Conservation (phyloP, 2,113 vertebrate genomes). For the Equus quagga region DNA sequence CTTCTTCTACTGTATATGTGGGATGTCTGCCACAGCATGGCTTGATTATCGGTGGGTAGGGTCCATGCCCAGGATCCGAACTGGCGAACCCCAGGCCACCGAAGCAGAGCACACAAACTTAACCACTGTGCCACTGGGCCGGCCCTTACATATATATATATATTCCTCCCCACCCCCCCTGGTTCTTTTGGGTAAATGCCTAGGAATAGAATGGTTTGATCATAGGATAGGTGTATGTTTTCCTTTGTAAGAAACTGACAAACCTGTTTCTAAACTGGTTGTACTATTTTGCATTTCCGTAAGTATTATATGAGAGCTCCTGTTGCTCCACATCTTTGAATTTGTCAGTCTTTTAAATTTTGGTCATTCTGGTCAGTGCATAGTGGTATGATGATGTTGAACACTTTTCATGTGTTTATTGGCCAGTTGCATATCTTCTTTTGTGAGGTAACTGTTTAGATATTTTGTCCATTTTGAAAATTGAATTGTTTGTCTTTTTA, state of each 20-base stretch:
- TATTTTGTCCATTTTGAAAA: constrained; percentile 1
- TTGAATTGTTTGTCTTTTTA: not conserved
- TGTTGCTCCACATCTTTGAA: not conserved
- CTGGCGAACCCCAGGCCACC: too few species aligned
- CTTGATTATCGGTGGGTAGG: too few species aligned
- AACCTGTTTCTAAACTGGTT: not conserved
- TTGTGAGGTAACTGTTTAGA: not conserved
- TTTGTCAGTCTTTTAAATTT: not conserved
- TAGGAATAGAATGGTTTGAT: not conserved
- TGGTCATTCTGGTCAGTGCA: not conserved
- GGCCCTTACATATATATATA: not conserved
- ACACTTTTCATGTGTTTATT: not conserved
- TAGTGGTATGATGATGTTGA: not conserved
- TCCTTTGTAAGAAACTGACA: not conserved
- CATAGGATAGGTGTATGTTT: not conserved
- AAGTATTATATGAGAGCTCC: not conserved
- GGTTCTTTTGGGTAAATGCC: not conserved
- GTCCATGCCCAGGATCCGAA: too few species aligned
- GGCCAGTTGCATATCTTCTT: not conserved
- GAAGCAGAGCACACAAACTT: too few species aligned
- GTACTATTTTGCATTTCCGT: not conserved
- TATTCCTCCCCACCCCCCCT: not conserved
- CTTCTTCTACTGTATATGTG: too few species aligned
- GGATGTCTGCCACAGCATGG: too few species aligned
- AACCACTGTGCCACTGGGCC: too few species aligned